Evolutionary conservation across 2,113 vertebrate species (phyloP).

Genomic region (Scophthalmus maximus): DNA sequence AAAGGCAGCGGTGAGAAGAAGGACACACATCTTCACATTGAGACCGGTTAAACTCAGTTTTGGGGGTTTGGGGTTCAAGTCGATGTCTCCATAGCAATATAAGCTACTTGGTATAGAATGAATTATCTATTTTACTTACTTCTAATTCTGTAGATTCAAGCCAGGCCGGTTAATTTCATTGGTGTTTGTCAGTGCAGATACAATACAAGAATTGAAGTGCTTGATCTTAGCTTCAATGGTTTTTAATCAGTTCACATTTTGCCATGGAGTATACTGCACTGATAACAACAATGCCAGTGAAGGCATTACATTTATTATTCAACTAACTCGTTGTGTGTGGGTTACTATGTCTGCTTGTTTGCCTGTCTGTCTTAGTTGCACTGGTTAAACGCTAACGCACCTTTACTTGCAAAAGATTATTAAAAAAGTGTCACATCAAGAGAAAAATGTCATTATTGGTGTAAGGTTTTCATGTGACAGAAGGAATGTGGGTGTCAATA

Average conservation of each 20-base stretch:
- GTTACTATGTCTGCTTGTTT: not conserved
- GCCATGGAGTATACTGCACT: not conserved
- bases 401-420: slow-evolving; percentile 25
- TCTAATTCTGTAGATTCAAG: not conserved
- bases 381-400: not conserved
- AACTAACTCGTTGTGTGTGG: slow-evolving; percentile 3
- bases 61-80: not conserved
- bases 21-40: too few species aligned
- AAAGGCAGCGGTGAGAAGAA: too few species aligned
- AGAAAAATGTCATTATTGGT: slow-evolving; percentile 55
- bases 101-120: not conserved
- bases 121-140: slow-evolving; percentile 1
- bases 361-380: not conserved
- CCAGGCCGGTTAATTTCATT: too few species aligned
- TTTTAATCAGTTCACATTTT: not conserved
- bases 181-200: not conserved
- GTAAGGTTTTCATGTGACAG: slow-evolving; percentile 64
- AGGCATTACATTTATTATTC: not conserved
- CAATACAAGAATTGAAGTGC: not conserved
- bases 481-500: slow-evolving; percentile 71
- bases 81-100: not conserved
- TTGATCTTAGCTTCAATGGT: not conserved
- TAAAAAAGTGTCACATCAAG: slow-evolving; percentile 48
- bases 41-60: not conserved
- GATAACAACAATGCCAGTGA: not conserved